Evolutionary conservation across 2,113 vertebrate species (phyloP).

Genomic region (Scomber colias): DNA sequence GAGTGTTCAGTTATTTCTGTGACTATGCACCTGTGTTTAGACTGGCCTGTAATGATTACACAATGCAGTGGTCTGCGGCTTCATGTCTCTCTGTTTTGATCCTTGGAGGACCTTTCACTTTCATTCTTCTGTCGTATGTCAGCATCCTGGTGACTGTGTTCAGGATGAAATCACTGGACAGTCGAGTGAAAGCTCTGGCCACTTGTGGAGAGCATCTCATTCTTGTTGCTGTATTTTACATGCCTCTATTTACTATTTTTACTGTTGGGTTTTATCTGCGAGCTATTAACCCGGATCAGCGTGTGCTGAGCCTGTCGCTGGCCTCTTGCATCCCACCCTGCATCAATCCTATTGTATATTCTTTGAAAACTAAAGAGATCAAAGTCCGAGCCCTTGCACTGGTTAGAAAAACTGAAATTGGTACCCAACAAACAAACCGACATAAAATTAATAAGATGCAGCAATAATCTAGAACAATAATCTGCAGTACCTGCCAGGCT

Average conservation of each 20-base stretch:
- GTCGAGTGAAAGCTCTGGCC: constrained; percentile 67
- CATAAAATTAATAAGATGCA: background rate
- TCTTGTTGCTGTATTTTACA: constrained; percentile 78
- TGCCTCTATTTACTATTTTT: constrained; percentile 71
- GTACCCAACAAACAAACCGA: background rate
- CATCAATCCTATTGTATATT: constrained; percentile 81
- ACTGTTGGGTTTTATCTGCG: constrained; percentile 50
- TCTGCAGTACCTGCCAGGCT: too few relatives aligned
- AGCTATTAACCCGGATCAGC: constrained; percentile 58
- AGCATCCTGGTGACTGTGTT: constrained; percentile 76
- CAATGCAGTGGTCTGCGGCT: constrained; percentile 63
- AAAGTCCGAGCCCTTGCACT: constrained; percentile 51
- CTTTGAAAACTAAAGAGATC: constrained; percentile 80
- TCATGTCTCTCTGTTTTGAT: background rate
- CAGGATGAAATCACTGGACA: constrained; percentile 75
- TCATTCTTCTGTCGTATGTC: constrained; percentile 71
- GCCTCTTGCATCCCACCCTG: constrained; percentile 78
- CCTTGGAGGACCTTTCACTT: constrained; percentile 46
- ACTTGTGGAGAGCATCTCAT: constrained; percentile 80
- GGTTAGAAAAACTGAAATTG: constrained; percentile 36
- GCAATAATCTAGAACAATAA: too few relatives aligned
- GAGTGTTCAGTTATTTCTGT: constrained; percentile 82
- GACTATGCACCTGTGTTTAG: constrained; percentile 79
- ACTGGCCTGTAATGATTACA: constrained; percentile 76
- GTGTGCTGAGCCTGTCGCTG: constrained; percentile 74